Evolutionary conservation across 2,888 invertebrate genomes (phyloP).

Genomic region (Lasioglossum leucozonium): DNA sequence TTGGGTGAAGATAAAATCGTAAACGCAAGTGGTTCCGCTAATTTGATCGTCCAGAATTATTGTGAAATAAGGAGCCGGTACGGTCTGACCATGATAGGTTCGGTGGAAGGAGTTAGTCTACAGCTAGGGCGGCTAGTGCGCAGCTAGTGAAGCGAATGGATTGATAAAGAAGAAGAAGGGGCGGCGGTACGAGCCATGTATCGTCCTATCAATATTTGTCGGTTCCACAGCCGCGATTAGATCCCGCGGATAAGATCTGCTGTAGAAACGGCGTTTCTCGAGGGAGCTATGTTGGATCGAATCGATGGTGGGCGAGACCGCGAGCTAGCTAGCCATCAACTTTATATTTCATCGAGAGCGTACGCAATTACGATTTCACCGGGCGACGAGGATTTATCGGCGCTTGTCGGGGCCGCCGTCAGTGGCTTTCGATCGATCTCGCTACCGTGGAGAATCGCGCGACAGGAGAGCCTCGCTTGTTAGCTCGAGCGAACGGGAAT

Average conservation of each 20-base stretch:
- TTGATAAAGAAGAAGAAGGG: not conserved
- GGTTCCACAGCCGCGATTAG: not conserved
- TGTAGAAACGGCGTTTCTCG: not conserved
- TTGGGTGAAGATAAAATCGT: not conserved
- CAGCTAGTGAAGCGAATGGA: not conserved
- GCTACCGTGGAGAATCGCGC: not conserved
- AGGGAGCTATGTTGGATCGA: not conserved
- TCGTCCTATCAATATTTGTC: not conserved
- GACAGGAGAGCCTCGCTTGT: constrained; percentile 19
- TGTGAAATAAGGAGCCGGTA: no score
- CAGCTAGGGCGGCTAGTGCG: not conserved
- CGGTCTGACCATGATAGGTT: not conserved
- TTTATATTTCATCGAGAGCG: not conserved
- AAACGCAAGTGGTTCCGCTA: not conserved
- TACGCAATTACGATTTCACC: not conserved
- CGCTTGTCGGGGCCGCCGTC: not conserved
- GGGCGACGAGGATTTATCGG: constrained; percentile 7
- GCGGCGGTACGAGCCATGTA: not conserved
- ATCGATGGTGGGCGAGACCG: not conserved
- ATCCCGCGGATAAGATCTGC: not conserved
- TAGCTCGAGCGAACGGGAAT: constrained; percentile 37
- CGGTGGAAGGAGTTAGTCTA: not conserved
- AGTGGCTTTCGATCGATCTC: not conserved
- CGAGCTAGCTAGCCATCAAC: not conserved
- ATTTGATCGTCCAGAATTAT: not conserved